Base-by-base conservation (phyloP, 2,888 invertebrate genomes). In the Stratiomys singularior region DNA sequence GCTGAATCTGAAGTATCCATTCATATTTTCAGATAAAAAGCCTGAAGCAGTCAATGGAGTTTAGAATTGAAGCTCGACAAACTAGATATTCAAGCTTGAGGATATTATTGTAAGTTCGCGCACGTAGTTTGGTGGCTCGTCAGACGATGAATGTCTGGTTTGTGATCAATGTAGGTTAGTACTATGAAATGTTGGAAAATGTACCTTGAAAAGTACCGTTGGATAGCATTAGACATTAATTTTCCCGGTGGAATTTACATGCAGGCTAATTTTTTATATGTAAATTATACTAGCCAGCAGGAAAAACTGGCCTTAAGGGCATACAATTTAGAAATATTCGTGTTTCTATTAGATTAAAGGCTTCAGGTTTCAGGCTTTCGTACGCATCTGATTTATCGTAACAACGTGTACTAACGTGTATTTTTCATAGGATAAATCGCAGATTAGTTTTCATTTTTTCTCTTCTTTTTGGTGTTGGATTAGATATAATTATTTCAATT, bases 51-150 rank as follows among this genome's bases (percentile, higher is more conserved):
- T 28, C 15, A n/a, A 30, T 64, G 28, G 13, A 18, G 27, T n/a
- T 21, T 60, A 9, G 64, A 4, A 64, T 60, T n/a, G 18, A 60
- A 64, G 44, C 37, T 3, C 37, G 67, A 1, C 13, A 69, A 69
- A 47, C 69, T 25, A 46, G 69, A 46, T 69, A 47, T 69, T 47
- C 69, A 25, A 47, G 47, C 69, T 23, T 25, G 23, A 46, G 44
- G 18, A 44, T 18, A 21, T 44, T 46, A 47, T 27, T 25, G 3
- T 25, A 15, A 11, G n/a, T 25, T 1, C 27, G 63, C n/a, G 23
- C 23, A 23, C 28, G 28, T 63, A 27, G 25, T 52, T 52, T 52
- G 15, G 52, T 52, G 52, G 18, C 52, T 52, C 18, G 52, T n/a
- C 15, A 52, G 52, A 13, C 52, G 18, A 52, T 52, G 52, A 9